phyloP scores from a whole-genome alignment of 37 sponge, comb jelly and placozoan genomes.

The Ephydatia muelleri region DNA sequence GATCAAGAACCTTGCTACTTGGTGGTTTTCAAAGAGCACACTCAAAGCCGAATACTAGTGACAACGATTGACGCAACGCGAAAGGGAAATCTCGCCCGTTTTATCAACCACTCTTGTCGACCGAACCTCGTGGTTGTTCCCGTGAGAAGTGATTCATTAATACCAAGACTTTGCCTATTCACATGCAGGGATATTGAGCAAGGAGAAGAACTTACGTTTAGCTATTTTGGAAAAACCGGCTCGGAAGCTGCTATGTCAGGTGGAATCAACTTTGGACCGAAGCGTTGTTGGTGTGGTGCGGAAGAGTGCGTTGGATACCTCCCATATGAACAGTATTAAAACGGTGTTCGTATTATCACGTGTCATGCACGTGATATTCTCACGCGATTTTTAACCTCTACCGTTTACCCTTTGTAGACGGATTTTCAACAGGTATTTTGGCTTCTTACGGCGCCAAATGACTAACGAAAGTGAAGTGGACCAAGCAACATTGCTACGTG shows the following conservation, averaged over 20 bases:
- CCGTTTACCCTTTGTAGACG: conserved; percentile 24
- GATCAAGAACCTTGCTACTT: conserved; percentile 54
- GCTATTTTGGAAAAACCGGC: conserved; percentile 52
- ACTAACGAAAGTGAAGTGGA: conserved; percentile 27
- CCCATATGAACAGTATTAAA: conserved; percentile 32
- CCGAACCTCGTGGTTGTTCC: conserved; percentile 75
- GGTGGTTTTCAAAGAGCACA: conserved; percentile 64
- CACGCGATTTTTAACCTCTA: not conserved
- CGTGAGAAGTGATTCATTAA: conserved; percentile 65
- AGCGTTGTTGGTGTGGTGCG: conserved; percentile 67
- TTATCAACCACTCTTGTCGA: conserved; percentile 88
- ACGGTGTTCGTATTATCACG: not conserved
- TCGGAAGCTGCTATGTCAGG: not conserved
- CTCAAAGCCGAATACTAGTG: conserved; percentile 17
- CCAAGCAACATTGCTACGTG: conserved; percentile 22
- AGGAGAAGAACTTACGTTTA: conserved; percentile 73
- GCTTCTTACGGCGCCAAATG: conserved; percentile 14
- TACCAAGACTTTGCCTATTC: conserved; percentile 82
- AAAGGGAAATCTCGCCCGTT: conserved; percentile 72
- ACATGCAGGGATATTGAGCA: conserved; percentile 42
- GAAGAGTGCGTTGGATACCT: conserved; percentile 56
- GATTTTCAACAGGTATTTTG: conserved; percentile 7
- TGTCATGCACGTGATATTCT: not conserved
- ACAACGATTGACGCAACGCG: conserved; percentile 83
- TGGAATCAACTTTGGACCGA: conserved; percentile 6